Evolutionary conservation across 2,888 invertebrate genomes (phyloP).

Genomic region (Eremobia ochroleuca): DNA sequence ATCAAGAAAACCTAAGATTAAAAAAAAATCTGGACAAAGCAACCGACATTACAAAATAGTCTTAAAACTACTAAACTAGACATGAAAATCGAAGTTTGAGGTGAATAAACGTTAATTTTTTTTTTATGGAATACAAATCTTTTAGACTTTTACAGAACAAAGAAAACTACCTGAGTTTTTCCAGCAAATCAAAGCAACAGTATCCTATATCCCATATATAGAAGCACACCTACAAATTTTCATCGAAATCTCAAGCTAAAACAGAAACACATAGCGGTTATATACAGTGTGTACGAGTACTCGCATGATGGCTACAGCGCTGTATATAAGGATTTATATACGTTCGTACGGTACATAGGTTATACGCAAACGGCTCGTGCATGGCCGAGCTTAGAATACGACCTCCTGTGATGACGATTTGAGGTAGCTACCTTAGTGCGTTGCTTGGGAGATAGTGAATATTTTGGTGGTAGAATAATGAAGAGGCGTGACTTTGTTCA

Average conservation of each 20-base stretch:
- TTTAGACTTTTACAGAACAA: not conserved
- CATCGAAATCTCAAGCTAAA: slow-evolving; percentile 55
- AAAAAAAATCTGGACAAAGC: not conserved
- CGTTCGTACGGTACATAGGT: slow-evolving; percentile 70
- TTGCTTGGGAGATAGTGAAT: slow-evolving; percentile 39
- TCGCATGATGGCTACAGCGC: slow-evolving; percentile 54
- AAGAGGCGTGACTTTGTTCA: no score
- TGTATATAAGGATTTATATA: slow-evolving; percentile 67
- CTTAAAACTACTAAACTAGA: not conserved
- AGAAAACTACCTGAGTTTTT: no score
- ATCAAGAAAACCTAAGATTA: not conserved
- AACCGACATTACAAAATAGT: not conserved
- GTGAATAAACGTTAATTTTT: no score
- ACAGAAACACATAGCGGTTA: slow-evolving; percentile 55
- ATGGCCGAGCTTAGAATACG: slow-evolving; percentile 84
- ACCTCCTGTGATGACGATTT: slow-evolving; percentile 84
- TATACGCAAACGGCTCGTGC: slow-evolving; percentile 81
- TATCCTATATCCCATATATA: not conserved
- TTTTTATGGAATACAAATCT: no score
- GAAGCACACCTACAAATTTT: slow-evolving; percentile 46
- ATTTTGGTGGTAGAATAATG: slow-evolving; percentile 3
- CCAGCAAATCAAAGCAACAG: not conserved
- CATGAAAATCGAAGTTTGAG: not conserved
- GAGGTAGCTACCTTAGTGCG: slow-evolving; percentile 63
- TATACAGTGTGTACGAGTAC: slow-evolving; percentile 42